A percentile compares a stretch with the other conserved stretches of the same genome.
phyloP scores from a whole-genome alignment of 2,888 invertebrate species.

The Podabrus alpinus region DNA sequence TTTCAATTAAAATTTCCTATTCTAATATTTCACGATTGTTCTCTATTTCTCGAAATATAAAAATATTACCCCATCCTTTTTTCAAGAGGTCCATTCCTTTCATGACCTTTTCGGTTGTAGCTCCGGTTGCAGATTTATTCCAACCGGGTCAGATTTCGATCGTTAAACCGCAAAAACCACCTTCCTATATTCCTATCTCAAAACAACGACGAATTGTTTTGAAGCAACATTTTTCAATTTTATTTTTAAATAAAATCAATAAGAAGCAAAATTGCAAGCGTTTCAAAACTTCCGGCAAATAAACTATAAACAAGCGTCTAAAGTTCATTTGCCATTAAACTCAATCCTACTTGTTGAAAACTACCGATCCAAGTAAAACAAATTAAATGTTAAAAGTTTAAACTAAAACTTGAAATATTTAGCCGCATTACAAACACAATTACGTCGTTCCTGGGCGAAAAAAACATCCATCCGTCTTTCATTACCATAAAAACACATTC shows the following conservation, averaged over 20 bases:
- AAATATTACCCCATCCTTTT: too few species aligned
- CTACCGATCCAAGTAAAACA: background rate
- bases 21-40: too few species aligned
- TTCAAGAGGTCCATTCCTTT: too few species aligned
- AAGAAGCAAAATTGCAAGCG: background rate
- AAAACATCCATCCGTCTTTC: background rate
- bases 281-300: background rate
- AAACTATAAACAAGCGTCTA: background rate
- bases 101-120: too few species aligned
- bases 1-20: too few species aligned
- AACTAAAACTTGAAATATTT: background rate
- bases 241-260: background rate
- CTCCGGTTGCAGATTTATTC: too few species aligned
- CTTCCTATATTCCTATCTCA: background rate
- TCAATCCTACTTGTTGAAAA: background rate
- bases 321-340: background rate
- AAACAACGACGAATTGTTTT: background rate
- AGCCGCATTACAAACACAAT: background rate
- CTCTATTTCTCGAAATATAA: too few species aligned
- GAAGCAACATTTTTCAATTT: background rate
- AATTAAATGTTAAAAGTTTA: background rate
- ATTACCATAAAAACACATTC: background rate
- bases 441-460: background rate
- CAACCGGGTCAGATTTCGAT: too few species aligned
- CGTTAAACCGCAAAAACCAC: background rate